These are phyloP conservation scores for Drosophila bipectinata DNA, from an alignment of 1,140 invertebrate species.

Conservation along the genomic window DNA sequence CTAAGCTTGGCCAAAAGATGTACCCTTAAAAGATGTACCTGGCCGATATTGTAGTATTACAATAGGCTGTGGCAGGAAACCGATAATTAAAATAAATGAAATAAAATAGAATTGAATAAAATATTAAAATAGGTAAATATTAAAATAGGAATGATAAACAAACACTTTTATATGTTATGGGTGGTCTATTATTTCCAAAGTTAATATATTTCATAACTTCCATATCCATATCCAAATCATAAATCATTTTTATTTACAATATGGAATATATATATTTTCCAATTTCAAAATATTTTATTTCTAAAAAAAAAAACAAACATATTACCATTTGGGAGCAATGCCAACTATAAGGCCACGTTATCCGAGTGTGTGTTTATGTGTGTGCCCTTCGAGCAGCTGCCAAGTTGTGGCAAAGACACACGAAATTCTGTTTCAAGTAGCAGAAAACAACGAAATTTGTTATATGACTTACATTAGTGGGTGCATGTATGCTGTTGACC, in stretches of 20 bases:
- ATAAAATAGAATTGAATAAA: too few relatives aligned
- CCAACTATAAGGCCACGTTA: slow-evolving; percentile 16
- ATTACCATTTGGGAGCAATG: slow-evolving; percentile 2
- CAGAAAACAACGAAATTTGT: slow-evolving; percentile 61
- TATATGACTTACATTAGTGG: slow-evolving; percentile 73
- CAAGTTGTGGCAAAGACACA: slow-evolving; percentile 25
- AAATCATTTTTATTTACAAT: neutral
- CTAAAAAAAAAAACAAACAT: neutral
- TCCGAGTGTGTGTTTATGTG: slow-evolving; percentile 8
- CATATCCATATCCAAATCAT: too few relatives aligned
- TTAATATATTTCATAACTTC: too few relatives aligned
- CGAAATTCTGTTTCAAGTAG: slow-evolving; percentile 40
- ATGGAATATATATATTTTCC: neutral
- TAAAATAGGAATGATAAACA: too few relatives aligned
- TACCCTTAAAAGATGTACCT: too few relatives aligned
- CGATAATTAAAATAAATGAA: too few relatives aligned
- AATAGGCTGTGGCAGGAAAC: too few relatives aligned
- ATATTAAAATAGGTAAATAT: too few relatives aligned
- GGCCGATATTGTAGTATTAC: too few relatives aligned
- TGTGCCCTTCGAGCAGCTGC: slow-evolving; percentile 25
- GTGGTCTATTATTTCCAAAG: too few relatives aligned
- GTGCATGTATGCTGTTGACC: slow-evolving; percentile 21
- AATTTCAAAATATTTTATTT: neutral
- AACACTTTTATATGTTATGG: too few relatives aligned
- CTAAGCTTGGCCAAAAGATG: too few relatives aligned